Evolutionary conservation across 2,888 invertebrate genomes (phyloP), one percentile per base, ranked within the genome.

Genomic region (Pammene aurita): DNA sequence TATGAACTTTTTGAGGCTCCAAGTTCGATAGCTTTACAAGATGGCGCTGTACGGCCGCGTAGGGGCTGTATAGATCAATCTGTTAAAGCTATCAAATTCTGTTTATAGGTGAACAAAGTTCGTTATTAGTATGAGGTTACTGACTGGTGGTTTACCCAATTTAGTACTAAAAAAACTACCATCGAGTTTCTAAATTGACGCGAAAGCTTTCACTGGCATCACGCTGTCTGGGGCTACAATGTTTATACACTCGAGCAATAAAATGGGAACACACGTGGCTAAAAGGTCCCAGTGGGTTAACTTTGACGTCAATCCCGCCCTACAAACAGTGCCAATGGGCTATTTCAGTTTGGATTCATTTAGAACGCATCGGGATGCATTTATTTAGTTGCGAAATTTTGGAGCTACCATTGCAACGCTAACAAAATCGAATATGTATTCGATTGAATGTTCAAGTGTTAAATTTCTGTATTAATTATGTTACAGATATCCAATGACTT

Each of bases 221-320:
- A 78, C 78, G 78, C 76, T 73, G 76, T 80, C 78, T 77, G 67
- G 72, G 73, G 72, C 71, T 42, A 54, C 66, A 67, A 69, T 70
- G 64, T 65, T 69, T 68, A 63, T 60, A 74, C 73, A 74, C 76
- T 74, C 77, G 79, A 78, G 77, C 81, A 80, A 76, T 71, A 63
- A 79, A 69, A 65, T 78, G 80, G 74, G 86, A 78, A 71, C 84
- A 76, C 86, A 84, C 84, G 84, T 85, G 86, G 44, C 65, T 54
- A 57, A 84, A 88, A 86, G 87, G 85, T 82, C 75, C 82, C 73
- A 77, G 78, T 82, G 82, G 85, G 84, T 82, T 83, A 80, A 71
- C 65, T 72, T 76, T 90, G 90, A 91, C 91, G 91, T 90, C 90
- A 89, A 76, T 69, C 67, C 56, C 69, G 77, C 74, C 77, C 76